These are phyloP conservation scores for Caenorhabditis drosophilae DNA, from an alignment of 2,888 invertebrate genomes.

Conservation along the genomic window DNA sequence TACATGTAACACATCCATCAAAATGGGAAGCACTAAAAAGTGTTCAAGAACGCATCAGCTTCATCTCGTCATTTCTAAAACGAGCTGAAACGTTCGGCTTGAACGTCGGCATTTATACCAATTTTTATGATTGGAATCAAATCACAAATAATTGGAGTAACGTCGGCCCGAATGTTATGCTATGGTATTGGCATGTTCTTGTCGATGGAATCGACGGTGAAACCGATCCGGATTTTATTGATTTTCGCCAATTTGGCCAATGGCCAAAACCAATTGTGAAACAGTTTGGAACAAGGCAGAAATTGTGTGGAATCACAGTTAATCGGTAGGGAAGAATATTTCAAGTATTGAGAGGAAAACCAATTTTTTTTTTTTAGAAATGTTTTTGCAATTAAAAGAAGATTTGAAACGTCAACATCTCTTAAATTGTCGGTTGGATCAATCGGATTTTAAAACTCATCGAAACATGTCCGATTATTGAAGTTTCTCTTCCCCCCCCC, in stretches of 20 bases:
- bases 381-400: conserved; percentile 7
- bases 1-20: conserved; percentile 26
- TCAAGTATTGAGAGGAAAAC: too few species aligned
- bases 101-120: conserved; percentile 46
- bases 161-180: conserved; percentile 17
- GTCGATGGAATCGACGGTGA: conserved; percentile 39
- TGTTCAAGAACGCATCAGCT: conserved; percentile 9
- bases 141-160: conserved; percentile 37
- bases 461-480: not conserved
- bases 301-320: conserved; percentile 37
- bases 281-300: conserved; percentile 45
- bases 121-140: conserved; percentile 45
- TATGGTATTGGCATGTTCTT: conserved; percentile 51
- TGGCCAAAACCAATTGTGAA: conserved; percentile 38
- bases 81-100: conserved; percentile 24
- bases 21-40: conserved; percentile 13
- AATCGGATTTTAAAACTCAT: not conserved
- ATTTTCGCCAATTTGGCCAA: conserved; percentile 46
- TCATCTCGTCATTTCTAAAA: conserved; percentile 17
- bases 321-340: conserved; percentile 5
- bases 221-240: conserved; percentile 29
- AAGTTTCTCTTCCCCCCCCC: not conserved
- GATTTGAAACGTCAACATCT: not conserved
- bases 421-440: not conserved
- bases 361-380: conserved; percentile 1